Evolutionary conservation across 30 jellyfish, hydroid and myxozoan species (phyloP), one percentile per base, ranked within the genome.

Genomic region (Clytia hemisphaerica): DNA sequence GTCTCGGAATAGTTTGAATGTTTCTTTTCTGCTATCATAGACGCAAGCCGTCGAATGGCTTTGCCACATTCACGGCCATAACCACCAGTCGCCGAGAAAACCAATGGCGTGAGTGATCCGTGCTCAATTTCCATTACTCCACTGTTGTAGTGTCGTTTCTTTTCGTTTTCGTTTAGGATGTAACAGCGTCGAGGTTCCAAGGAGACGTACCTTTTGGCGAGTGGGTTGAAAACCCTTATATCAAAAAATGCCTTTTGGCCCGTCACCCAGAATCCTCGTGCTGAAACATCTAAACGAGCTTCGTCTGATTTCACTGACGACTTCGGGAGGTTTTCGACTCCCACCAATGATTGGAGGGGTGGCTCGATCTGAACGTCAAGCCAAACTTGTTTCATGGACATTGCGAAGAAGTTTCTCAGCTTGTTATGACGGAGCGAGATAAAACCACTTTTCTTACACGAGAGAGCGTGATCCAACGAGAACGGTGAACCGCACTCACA

Each of bases 181-280:
- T n/a, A n/a, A n/a, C n/a, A n/a, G 19, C 32, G 19, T 27, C 32
- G 25, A 32, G 25, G 64, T 50, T 50, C 25, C 22, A n/a, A 32
- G 64, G 32, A n/a, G 32, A 50, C 32, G 64, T 50, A 32, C 32
- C 64, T 50, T 32, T 50, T 50, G 19, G 72, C 72, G 30, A 58
- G 30, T 21, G 72, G 72, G 53, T 58, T 58, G 53, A 58, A 14
- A 58, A 58, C 72, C 72, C 9, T 58, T 58, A 58, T 54, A 32
- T 58, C 72, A 58, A 58, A 58, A 32, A 58, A 58, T 58, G 72
- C 72, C 12, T 22, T 24, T 30, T 58, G 72, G 57, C 72, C 72
- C 53, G 57, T 58, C 30, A 22, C n/a, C n/a, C n/a, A n/a, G n/a
- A n/a, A 58, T 32, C 53, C 72, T 30, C 72, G 21, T 21, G 53